A percentile compares a stretch with the other conserved stretches of the same genome.
Evolutionary conservation across 2,113 vertebrate genomes (phyloP).

Genomic region (Dasyornis broadbenti): DNA sequence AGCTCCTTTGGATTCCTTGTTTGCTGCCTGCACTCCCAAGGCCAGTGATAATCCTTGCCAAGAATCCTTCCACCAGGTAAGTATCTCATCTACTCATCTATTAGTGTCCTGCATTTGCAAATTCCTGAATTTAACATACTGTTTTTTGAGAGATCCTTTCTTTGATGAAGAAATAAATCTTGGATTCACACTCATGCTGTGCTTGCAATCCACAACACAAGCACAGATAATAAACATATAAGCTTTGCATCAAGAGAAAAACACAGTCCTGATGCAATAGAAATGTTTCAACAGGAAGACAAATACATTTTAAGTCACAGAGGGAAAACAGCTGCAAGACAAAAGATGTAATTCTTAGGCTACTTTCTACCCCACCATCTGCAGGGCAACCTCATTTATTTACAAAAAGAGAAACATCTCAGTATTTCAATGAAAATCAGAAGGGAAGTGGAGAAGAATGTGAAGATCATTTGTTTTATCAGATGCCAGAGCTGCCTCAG

Average conservation of each 20-base stretch:
- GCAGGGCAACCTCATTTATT: not conserved
- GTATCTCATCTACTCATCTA: not conserved
- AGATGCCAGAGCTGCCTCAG: slow-evolving; percentile 20
- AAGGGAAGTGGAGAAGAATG: not conserved
- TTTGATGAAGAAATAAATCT: not conserved
- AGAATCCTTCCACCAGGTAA: not conserved
- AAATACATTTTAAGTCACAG: not conserved
- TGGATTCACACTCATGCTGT: not conserved
- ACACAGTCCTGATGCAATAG: not conserved
- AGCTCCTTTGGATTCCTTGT: not conserved
- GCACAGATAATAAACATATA: not conserved
- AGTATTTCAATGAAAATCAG: not conserved
- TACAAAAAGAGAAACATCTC: not conserved
- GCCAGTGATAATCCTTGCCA: not conserved
- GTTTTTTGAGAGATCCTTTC: not conserved
- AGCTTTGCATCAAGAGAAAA: not conserved
- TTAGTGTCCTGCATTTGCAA: not conserved
- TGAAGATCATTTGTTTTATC: slow-evolving; percentile 23
- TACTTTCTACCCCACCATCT: not conserved
- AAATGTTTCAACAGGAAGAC: not conserved
- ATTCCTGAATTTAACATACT: not conserved
- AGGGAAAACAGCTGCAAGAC: not conserved
- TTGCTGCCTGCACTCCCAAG: not conserved
- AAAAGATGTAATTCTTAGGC: not conserved
- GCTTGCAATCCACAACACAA: not conserved